These are phyloP conservation scores for Drymonia ruficornis DNA, from an alignment of 2,888 invertebrate species.

Conservation along the genomic window DNA sequence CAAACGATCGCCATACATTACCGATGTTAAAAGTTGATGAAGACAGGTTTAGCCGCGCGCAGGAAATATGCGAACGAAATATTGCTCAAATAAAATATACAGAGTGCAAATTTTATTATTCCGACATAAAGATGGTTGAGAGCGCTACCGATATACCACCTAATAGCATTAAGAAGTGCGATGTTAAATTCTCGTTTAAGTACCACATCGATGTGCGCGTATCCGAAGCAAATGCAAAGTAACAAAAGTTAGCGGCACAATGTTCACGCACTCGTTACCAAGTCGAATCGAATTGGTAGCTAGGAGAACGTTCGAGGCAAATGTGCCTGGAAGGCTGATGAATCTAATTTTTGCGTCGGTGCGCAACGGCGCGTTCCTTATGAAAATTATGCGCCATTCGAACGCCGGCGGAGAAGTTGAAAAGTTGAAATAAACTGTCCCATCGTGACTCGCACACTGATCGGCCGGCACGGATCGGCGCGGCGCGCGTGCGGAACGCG, in stretches of 20 bases:
- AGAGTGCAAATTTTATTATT: conserved; percentile 59
- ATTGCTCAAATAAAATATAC: conserved; percentile 57
- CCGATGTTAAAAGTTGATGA: conserved; percentile 61
- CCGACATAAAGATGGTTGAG: conserved; percentile 58
- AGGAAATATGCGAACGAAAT: conserved; percentile 50
- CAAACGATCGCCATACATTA: conserved; percentile 57
- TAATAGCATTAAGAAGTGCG: conserved; percentile 56
- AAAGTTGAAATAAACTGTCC: conserved; percentile 82
- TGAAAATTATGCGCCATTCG: conserved; percentile 82
- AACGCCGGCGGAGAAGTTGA: conserved; percentile 74
- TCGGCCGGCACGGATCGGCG: conserved; percentile 28
- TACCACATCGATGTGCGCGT: conserved; percentile 1
- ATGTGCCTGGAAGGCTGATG: conserved; percentile 71
- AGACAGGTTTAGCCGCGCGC: conserved; percentile 51
- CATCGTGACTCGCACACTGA: conserved; percentile 77
- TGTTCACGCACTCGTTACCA: conserved; percentile 71
- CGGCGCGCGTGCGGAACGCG: conserved; percentile 28
- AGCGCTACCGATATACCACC: conserved; percentile 59
- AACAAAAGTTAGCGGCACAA: conserved; percentile 63
- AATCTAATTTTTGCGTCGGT: conserved; percentile 78
- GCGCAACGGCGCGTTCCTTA: conserved; percentile 72
- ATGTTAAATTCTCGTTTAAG: conserved; percentile 48
- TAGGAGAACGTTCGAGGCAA: conserved; percentile 63
- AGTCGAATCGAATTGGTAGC: conserved; percentile 70
- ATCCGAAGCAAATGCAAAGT: conserved; percentile 58